phyloP scores from a whole-genome alignment of 2,113 vertebrate species.

The Microtus richardsoni region DNA sequence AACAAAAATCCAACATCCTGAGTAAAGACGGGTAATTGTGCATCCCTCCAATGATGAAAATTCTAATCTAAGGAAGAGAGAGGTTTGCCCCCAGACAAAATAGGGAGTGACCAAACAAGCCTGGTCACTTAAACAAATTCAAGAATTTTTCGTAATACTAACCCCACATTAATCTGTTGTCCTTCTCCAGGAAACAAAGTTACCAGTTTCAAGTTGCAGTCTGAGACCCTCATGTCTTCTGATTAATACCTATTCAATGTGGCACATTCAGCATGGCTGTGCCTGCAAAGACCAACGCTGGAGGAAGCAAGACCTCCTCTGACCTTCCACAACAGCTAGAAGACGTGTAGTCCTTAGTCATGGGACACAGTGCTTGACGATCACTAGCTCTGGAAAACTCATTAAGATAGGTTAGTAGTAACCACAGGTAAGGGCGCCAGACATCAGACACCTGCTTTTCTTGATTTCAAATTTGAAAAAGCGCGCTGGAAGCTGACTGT shows the following conservation, averaged over 20 bases:
- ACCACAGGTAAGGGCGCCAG: fast-evolving
- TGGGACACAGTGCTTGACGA: not conserved
- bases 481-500: not conserved
- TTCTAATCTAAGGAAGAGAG: not conserved
- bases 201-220: not conserved
- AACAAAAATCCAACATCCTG: not conserved
- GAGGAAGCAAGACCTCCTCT: not conserved
- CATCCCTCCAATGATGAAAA: not conserved
- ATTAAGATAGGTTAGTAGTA: not conserved
- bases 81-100: not conserved
- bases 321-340: not conserved
- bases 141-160: not conserved
- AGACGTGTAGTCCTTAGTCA: not conserved
- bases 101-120: not conserved
- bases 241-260: not conserved
- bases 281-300: not conserved
- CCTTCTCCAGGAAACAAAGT: slow-evolving; percentile 24
- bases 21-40: not conserved
- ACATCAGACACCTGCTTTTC: not conserved
- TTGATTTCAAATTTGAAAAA: not conserved
- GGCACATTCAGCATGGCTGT: fast-evolving
- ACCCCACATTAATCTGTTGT: not conserved
- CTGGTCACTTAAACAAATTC: not conserved
- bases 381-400: not conserved
- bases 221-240: not conserved